phyloP scores from a whole-genome alignment of 2,888 invertebrate species.

The Latheticus oryzae region DNA sequence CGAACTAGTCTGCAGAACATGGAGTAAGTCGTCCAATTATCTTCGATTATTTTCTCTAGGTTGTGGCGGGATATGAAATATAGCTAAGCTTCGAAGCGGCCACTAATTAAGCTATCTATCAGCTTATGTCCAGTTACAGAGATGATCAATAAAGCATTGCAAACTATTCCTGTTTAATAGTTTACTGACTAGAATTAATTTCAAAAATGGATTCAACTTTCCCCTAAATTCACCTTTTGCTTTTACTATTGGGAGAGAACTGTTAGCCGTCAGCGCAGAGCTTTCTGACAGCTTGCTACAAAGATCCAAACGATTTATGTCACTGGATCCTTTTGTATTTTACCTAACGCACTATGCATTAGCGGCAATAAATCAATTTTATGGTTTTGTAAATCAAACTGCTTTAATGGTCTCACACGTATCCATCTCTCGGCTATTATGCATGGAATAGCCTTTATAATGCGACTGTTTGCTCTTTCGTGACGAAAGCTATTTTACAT shows the following conservation, averaged over 20 bases:
- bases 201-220: slow-evolving; percentile 7
- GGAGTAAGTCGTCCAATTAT: slow-evolving; percentile 61
- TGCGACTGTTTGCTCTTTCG: slow-evolving; percentile 44
- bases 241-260: slow-evolving; percentile 19
- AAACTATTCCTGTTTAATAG: slow-evolving; percentile 19
- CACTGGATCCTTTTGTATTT: slow-evolving; percentile 65
- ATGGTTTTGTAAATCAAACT: slow-evolving; percentile 67
- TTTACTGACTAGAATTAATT: slow-evolving; percentile 7
- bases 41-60: slow-evolving; percentile 62
- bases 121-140: slow-evolving; percentile 53
- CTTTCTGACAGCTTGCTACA: slow-evolving; percentile 62
- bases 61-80: slow-evolving; percentile 58
- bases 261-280: slow-evolving; percentile 45
- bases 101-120: slow-evolving; percentile 65
- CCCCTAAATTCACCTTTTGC: slow-evolving; percentile 34
- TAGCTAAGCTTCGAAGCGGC: slow-evolving; percentile 59
- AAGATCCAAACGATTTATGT: slow-evolving; percentile 66
- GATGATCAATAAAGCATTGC: slow-evolving; percentile 17
- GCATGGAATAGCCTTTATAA: slow-evolving; percentile 44
- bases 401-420: slow-evolving; percentile 62
- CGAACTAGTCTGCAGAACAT: slow-evolving; percentile 45
- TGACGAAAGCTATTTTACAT: slow-evolving; percentile 42
- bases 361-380: slow-evolving; percentile 67
- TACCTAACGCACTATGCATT: slow-evolving; percentile 66
- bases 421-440: slow-evolving; percentile 48